Evolutionary conservation across 2,113 vertebrate species (phyloP), one percentile per base, ranked within the genome.

Genomic region (Ictidomys tridecemlineatus): DNA sequence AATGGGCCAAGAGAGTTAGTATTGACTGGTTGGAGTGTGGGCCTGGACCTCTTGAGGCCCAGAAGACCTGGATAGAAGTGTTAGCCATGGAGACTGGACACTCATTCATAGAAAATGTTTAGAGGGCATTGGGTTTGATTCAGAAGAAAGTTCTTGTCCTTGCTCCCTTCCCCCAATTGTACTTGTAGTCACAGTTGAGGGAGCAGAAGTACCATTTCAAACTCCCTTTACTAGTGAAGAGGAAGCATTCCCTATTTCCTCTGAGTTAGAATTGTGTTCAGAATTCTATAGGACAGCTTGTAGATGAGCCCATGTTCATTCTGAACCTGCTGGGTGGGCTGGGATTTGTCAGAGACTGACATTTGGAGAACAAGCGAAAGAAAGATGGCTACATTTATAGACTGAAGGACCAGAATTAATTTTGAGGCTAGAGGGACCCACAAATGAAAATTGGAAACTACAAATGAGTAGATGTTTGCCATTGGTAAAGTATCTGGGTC

Each of bases 401-500:
- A 85, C 67, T 1, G 24, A 89, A 88, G 48, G 26, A 34, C 11
- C 20, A 65, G 73, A 94, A 74, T 88, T 97, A 87, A 95, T 85
- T 77, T 94, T 80, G 72, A 95, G 28, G 24, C 24, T 42, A 84
- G 77, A 88, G n/a, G 20, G 37, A 76, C 9, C 32, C 9, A 78
- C 24, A 48, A 87, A 65, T 34, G 16, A 74, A 92, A 84, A 96
- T 53, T 30, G 45, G 34, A 69, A 72, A 83, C 89, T 53, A 78
- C 8, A 95, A 95, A 85, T 58, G 83, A 93, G 17, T 56, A 22
- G 45, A 13, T 88, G 8, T 92, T 95, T 97, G 77, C 56, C 34
- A 22, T 37, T 77, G n/a, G 67, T 77, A 84, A 78, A 84, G 94
- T 28, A 96, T 93, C 94, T 96, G 32, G 86, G 83, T 96, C 93